Evolutionary conservation across 2,888 invertebrate species (phyloP), one percentile per base, ranked within the genome.

Genomic region (Lasioglossum leucozonium): DNA sequence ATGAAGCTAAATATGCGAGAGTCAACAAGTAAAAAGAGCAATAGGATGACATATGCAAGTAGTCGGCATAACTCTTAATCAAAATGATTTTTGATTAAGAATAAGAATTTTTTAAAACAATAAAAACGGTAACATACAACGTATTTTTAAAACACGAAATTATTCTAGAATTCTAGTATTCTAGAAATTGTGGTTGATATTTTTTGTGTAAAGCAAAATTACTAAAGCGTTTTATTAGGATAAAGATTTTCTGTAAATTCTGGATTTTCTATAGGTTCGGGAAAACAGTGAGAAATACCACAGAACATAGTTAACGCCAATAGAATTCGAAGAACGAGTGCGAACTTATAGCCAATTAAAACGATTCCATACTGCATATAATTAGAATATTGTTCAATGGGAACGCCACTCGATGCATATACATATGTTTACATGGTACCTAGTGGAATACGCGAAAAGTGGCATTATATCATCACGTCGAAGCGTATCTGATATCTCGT

Each of bases 301-400:
- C 40, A 58, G 11, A 71, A 51, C 74, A 10, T 77, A 69, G 81
- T 77, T 76, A 77, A 81, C 67, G 69, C 47, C 34, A 10, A 42
- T 37, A 72, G 26, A 65, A 65, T 67, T 18, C 58, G 44, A 82
- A 69, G 34, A 72, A n/a, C 67, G 22, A 16, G n/a, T 30, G 40
- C 40, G 22, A 51, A 51, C n/a, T 71, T 75, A 65, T 78, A 74
- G 30, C 79, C 62, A 83, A 85, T 85, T 85, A 85, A 83, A 76
- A 82, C 47, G 62, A 69, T 85, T 69, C 83, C 55, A 55, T 65
- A 72, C 72, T 71, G 44, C 44, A 84, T 73, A 71, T 73, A 82
- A 77, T 82, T 84, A 77, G 72, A 44, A 47, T 47, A 77, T n/a
- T 51, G 34, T 58, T 82, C 30, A 47, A 74, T 74, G 26, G 62